Percentiles rank a stretch among this genome's conserved stretches.
These are phyloP conservation scores for Parauchenoglanis ngamensis DNA, from an alignment of 2,797 vertebrate genomes.

Conservation along the genomic window DNA sequence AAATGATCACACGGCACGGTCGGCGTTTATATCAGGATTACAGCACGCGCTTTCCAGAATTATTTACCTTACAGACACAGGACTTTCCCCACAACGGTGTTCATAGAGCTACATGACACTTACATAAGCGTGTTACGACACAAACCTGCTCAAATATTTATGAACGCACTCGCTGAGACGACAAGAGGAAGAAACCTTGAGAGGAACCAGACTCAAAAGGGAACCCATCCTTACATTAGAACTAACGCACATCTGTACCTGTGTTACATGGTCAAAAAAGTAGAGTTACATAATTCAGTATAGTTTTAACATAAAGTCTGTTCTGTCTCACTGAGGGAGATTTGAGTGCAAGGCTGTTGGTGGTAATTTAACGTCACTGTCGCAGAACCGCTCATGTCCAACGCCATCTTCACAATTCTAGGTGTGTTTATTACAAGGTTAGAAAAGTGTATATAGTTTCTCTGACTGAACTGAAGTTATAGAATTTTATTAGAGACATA, in stretches of 20 bases:
- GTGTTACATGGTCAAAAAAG: too few species aligned
- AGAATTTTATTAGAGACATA: neutral
- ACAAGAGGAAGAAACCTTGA: too few species aligned
- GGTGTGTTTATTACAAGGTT: neutral
- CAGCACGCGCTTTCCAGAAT: neutral
- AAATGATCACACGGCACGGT: neutral
- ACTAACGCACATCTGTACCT: too few species aligned
- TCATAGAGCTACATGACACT: neutral
- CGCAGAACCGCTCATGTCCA: too few species aligned
- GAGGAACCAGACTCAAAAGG: too few species aligned
- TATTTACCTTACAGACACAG: neutral
- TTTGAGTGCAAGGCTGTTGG: too few species aligned
- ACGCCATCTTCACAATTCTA: too few species aligned
- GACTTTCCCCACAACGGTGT: neutral
- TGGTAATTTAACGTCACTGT: too few species aligned
- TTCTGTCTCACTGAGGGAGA: too few species aligned
- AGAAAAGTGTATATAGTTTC: neutral
- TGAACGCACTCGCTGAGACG: neutral
- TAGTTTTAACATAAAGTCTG: too few species aligned
- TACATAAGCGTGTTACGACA: neutral
- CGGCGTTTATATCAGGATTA: neutral
- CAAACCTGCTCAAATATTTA: neutral
- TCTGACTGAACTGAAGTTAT: neutral
- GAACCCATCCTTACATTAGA: too few species aligned
- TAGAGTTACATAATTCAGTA: too few species aligned